Base-by-base conservation (phyloP, 2,888 invertebrate genomes). In the Druceiella hillmani region DNA sequence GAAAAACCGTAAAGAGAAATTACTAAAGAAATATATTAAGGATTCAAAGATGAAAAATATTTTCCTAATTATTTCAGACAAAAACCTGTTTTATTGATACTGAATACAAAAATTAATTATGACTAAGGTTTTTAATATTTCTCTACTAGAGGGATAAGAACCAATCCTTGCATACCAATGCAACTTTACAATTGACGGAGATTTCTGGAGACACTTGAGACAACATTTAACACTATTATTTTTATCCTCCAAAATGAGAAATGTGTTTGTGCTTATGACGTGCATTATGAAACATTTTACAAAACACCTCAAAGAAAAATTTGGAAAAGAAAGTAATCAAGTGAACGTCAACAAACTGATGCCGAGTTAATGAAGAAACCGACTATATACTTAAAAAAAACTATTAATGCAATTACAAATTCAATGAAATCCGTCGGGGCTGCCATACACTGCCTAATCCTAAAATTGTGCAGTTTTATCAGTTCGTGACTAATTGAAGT, bases 81-180 rank as follows among this genome's bases (percentile, higher is more conserved):
- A 10, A 11, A 22, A 13, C 34, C 34, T 11, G 24, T 11, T 3
- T 14, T 34, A 6, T 10, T 34, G 5, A 26, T 34, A 4, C 11
- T 25, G 12, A 26, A 34, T 14, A 24, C 34, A 3, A 15, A 34
- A 26, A 15, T 4, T 9, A n/a, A 20, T 34, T 3, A 22, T 20
- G 11, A 26, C 26, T 9, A 34, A 34, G 26, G 12, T 9, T 34
- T 34, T 11, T 12, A 27, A 15, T 26, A 34, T 15, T 34, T 34
- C 26, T 9, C 4, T 15, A n/a, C 9, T 9, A 10, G 26, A 5
- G 34, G 20, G 15, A 4, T 13, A 17, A 15, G 5, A n/a, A n/a
- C 5, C 4, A 9, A 34, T 26, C 5, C 12, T 4, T 26, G 9
- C 6, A n/a, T 3, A 4, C 9, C 9, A 22, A 26, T 26, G 5